Evolutionary conservation across 2,797 vertebrate species (phyloP).

Genomic region (Ceyx erithaca): DNA sequence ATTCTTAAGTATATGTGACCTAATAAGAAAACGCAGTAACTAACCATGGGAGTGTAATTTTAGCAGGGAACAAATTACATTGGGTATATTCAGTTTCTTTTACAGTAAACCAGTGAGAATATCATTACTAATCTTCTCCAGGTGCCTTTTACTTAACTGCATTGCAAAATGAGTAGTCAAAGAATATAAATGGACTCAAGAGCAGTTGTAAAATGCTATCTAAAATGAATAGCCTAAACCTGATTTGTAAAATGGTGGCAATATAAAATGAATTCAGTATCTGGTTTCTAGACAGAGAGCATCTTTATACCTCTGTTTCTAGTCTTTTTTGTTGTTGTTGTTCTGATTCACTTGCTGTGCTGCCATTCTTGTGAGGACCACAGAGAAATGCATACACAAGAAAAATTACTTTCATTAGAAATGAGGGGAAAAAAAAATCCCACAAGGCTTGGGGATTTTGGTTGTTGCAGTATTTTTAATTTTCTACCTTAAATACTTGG

Average conservation of each 20-base stretch:
- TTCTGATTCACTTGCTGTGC: not conserved
- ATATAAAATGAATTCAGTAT: not conserved
- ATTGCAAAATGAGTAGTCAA: not conserved
- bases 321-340: not conserved
- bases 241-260: not conserved
- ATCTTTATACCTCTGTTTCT: not conserved
- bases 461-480: not conserved
- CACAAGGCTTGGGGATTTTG: not conserved
- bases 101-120: constrained; percentile 39
- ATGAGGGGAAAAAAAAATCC: not conserved
- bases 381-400: not conserved
- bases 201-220: constrained; percentile 5
- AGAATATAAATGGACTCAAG: constrained; percentile 1
- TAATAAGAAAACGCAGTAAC: constrained; percentile 48
- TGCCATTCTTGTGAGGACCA: not conserved
- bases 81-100: constrained; percentile 57
- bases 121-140: not conserved
- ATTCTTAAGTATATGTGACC: constrained; percentile 54
- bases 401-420: not conserved
- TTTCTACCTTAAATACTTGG: not conserved
- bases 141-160: constrained; percentile 4
- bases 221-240: constrained; percentile 13
- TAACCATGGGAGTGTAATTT: constrained; percentile 54
- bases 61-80: constrained; percentile 56
- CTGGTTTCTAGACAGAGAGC: not conserved